Conservation (phyloP, 2,797 vertebrate species). For the Strix occidentalis region DNA sequence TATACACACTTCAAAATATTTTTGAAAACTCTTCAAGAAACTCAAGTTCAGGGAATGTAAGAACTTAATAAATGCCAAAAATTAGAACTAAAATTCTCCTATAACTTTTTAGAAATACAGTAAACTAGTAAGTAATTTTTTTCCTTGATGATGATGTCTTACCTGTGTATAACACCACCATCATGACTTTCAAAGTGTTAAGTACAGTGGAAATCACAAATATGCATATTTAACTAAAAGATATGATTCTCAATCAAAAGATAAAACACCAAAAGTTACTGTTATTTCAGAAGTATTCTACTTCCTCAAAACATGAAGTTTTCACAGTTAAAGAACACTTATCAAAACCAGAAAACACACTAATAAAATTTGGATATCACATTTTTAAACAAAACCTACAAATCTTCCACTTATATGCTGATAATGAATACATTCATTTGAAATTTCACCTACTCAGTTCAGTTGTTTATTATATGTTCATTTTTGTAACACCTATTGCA, state of each 20-base stretch:
- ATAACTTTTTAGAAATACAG: neutral
- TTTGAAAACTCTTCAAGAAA: neutral
- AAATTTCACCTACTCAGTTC: neutral
- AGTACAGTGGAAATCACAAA: neutral
- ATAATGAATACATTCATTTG: neutral
- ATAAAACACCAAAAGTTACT: neutral
- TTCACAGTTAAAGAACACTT: neutral
- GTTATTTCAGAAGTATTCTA: neutral
- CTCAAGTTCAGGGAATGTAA: neutral
- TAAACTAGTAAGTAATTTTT: neutral
- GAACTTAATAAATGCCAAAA: neutral
- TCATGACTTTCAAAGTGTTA: neutral
- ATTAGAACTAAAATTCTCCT: neutral
- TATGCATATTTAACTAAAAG: neutral
- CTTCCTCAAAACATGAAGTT: neutral
- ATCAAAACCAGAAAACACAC: neutral
- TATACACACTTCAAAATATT: neutral
- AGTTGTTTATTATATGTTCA: constrained; percentile 15
- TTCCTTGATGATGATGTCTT: neutral
- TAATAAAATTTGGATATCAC: neutral
- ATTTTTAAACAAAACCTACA: constrained; percentile 22
- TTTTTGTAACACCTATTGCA: constrained; percentile 28
- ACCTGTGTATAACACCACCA: neutral
- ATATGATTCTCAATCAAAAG: neutral
- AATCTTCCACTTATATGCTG: neutral